phyloP scores from a whole-genome alignment of 2,113 vertebrate species.

The Pogonocichla stellata region DNA sequence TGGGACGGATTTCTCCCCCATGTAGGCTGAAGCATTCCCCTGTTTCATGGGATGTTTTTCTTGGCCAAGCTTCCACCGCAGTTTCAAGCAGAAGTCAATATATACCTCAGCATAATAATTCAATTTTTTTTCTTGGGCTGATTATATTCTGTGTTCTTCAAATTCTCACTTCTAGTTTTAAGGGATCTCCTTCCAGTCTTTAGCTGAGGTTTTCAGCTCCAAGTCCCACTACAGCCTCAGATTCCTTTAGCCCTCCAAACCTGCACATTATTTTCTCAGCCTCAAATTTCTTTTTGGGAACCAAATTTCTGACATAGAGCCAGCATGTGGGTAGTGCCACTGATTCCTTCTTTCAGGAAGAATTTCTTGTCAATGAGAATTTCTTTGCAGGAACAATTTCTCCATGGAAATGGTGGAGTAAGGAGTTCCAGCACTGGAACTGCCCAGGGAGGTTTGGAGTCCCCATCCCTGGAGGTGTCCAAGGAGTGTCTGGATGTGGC shows the following conservation, averaged over 20 bases:
- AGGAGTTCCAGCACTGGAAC: not conserved
- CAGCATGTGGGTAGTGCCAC: not conserved
- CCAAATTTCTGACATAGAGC: not conserved
- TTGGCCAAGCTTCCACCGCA: not conserved
- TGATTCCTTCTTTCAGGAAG: not conserved
- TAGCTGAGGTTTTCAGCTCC: not conserved
- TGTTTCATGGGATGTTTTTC: not conserved
- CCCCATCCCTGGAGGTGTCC: not conserved
- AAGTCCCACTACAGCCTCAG: not conserved
- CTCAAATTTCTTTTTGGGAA: not conserved
- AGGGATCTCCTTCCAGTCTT: not conserved
- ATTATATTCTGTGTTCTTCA: not conserved
- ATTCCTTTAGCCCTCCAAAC: not conserved
- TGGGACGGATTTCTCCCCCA: not conserved
- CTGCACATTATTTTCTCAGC: not conserved
- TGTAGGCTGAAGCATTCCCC: not conserved
- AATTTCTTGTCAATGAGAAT: not conserved
- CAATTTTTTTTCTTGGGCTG: not conserved
- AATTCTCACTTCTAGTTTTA: not conserved
- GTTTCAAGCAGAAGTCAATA: not conserved
- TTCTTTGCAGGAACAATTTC: not conserved
- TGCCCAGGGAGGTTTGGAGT: not conserved
- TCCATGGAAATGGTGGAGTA: not conserved
- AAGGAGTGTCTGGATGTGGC: accelerated
- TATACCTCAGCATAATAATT: not conserved